phyloP scores from a whole-genome alignment of 2,113 vertebrate species.

The Cepphus grylle region DNA sequence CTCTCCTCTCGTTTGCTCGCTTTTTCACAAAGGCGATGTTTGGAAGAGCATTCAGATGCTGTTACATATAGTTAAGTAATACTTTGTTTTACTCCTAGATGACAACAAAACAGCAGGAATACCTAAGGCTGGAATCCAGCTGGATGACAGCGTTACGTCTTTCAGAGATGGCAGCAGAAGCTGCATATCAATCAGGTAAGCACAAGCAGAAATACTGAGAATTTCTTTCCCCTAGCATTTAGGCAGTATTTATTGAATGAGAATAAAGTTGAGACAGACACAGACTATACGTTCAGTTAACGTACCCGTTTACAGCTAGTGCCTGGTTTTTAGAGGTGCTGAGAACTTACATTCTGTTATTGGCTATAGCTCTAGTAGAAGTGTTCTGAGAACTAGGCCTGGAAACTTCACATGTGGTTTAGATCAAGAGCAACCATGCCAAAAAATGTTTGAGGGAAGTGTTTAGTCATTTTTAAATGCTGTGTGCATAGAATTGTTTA shows the following conservation, averaged over 20 bases:
- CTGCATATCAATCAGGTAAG: conserved; percentile 77
- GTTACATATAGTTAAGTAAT: neutral
- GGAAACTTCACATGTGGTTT: neutral
- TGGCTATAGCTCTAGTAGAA: neutral
- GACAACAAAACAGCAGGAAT: conserved; percentile 74
- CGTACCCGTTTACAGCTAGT: neutral
- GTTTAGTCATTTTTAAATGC: neutral
- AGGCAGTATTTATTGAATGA: neutral
- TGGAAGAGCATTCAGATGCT: neutral
- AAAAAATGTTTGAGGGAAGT: neutral
- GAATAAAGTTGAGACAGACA: neutral
- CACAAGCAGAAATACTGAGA: neutral
- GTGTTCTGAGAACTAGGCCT: neutral
- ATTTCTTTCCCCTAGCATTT: neutral
- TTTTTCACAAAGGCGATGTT: neutral
- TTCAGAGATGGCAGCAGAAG: conserved; percentile 82
- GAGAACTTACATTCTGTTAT: neutral
- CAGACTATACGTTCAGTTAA: neutral
- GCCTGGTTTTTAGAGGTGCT: neutral
- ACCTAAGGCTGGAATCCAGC: conserved; percentile 73
- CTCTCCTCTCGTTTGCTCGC: rapidly evolving
- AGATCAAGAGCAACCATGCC: neutral
- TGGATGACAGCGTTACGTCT: conserved; percentile 78
- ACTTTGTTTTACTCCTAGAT: conserved; percentile 55
- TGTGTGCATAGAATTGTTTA: neutral